Evolutionary conservation across 2,888 invertebrate genomes (phyloP).

Genomic region (Volucella inanis): DNA sequence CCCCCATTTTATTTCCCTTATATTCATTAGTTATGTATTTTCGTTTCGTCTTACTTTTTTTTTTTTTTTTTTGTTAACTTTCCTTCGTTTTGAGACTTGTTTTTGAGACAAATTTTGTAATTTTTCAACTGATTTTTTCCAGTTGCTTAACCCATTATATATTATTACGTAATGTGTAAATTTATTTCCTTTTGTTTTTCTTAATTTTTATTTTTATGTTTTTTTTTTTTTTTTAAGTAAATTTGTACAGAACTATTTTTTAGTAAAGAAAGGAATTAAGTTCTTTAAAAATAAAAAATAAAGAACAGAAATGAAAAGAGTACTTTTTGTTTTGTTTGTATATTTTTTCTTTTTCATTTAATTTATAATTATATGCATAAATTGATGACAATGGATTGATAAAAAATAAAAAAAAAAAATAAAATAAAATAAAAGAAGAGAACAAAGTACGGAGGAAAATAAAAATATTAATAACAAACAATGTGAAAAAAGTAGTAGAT

Average conservation of each 20-base stretch:
- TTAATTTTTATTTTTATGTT: slow-evolving; percentile 28
- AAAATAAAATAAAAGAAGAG: slow-evolving; percentile 20
- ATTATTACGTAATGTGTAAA: slow-evolving; percentile 49
- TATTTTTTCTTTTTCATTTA: slow-evolving; percentile 47
- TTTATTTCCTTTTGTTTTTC: slow-evolving; percentile 53
- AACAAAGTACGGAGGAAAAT: slow-evolving; percentile 46
- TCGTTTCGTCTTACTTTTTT: neutral
- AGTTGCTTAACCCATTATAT: slow-evolving; percentile 52
- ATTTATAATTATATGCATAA: slow-evolving; percentile 57
- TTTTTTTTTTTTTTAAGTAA: slow-evolving; percentile 56
- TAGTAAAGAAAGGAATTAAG: slow-evolving; percentile 36
- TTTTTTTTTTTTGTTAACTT: slow-evolving; percentile 3
- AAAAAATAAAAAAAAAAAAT: slow-evolving; percentile 21
- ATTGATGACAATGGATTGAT: slow-evolving; percentile 56
- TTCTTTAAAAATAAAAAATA: slow-evolving; percentile 22
- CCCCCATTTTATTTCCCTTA: neutral
- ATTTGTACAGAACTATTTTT: slow-evolving; percentile 67
- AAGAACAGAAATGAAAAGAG: slow-evolving; percentile 49
- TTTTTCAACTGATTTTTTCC: slow-evolving; percentile 71
- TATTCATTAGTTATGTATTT: too few relatives aligned
- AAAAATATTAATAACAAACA: slow-evolving; percentile 64
- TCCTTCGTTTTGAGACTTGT: slow-evolving; percentile 33
- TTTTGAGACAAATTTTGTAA: slow-evolving; percentile 40
- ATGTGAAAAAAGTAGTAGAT: slow-evolving; percentile 73
- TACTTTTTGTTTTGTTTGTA: slow-evolving; percentile 58